phyloP scores from a whole-genome alignment of 2,888 invertebrate genomes.

The Cyaniris semiargus region DNA sequence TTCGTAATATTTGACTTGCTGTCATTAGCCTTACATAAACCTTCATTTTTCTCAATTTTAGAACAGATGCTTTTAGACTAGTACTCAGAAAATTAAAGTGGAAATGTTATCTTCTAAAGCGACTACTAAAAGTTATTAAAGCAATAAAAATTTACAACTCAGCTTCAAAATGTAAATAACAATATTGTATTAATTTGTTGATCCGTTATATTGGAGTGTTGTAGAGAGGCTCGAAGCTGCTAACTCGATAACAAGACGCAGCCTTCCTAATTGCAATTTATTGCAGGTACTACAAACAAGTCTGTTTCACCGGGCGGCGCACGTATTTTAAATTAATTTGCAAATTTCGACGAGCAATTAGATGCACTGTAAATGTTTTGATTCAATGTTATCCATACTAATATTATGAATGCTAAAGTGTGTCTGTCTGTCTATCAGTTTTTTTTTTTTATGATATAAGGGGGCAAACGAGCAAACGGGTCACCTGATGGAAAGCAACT shows the following conservation, averaged over 20 bases:
- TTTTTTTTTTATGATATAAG: too few species aligned
- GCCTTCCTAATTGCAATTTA: constrained; percentile 80
- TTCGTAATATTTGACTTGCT: too few species aligned
- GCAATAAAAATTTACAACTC: background rate
- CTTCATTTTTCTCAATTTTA: background rate
- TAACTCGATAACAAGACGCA: constrained; percentile 80
- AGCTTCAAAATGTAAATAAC: background rate
- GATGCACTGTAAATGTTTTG: constrained; percentile 45
- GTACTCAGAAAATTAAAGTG: background rate
- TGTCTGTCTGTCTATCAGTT: too few species aligned
- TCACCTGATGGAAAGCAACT: too few species aligned
- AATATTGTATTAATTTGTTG: constrained; percentile 59
- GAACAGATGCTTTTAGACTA: background rate
- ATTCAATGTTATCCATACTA: constrained; percentile 12
- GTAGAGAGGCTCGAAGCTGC: constrained; percentile 66
- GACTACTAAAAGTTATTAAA: background rate
- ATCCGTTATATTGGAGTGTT: constrained; percentile 58
- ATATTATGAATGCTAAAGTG: too few species aligned
- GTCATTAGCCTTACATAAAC: too few species aligned
- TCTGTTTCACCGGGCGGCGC: constrained; percentile 72
- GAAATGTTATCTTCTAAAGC: background rate
- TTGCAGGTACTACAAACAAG: constrained; percentile 79
- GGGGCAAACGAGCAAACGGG: too few species aligned
- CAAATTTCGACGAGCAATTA: constrained; percentile 67
- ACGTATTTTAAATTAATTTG: constrained; percentile 79